phyloP scores from a whole-genome alignment of 1,140 invertebrate genomes.

The Drosophila ercepeae region DNA sequence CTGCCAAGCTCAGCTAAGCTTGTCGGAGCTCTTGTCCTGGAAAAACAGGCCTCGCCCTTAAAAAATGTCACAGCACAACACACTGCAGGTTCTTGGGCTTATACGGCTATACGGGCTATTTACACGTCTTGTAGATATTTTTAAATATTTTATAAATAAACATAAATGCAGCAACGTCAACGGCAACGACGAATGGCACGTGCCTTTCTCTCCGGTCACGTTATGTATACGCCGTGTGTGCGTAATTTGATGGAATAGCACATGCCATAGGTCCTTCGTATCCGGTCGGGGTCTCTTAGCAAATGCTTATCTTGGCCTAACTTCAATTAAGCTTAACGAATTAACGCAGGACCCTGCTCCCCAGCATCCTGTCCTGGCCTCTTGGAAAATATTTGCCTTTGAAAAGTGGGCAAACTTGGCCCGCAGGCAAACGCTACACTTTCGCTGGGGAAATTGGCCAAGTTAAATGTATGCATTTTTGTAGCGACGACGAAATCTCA shows the following conservation, averaged over 20 bases:
- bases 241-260: conserved; percentile 49
- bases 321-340: conserved; percentile 58
- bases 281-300: not conserved
- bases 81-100: conserved; percentile 1
- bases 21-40: not conserved
- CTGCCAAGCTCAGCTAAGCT: conserved; percentile 23
- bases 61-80: conserved; percentile 56
- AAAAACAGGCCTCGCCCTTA: conserved; percentile 15
- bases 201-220: conserved; percentile 56
- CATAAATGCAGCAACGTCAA: conserved; percentile 54
- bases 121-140: conserved; percentile 70
- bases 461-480: conserved; percentile 50
- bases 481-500: conserved; percentile 22
- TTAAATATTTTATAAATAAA: conserved; percentile 80
- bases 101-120: conserved; percentile 65
- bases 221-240: conserved; percentile 47
- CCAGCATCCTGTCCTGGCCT: not conserved
- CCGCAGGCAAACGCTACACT: conserved; percentile 10
- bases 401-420: conserved; percentile 10
- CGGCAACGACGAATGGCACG: conserved; percentile 40
- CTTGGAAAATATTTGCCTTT: conserved; percentile 15
- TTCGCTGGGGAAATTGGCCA: conserved; percentile 33
- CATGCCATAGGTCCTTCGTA: conserved; percentile 10
- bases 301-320: conserved; percentile 45
- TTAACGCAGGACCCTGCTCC: conserved; percentile 22